A percentile compares a stretch with the other conserved stretches of the same genome.
These are phyloP conservation scores for Diachasma alloeum DNA, from an alignment of 1,140 invertebrate genomes.

Conservation along the genomic window DNA sequence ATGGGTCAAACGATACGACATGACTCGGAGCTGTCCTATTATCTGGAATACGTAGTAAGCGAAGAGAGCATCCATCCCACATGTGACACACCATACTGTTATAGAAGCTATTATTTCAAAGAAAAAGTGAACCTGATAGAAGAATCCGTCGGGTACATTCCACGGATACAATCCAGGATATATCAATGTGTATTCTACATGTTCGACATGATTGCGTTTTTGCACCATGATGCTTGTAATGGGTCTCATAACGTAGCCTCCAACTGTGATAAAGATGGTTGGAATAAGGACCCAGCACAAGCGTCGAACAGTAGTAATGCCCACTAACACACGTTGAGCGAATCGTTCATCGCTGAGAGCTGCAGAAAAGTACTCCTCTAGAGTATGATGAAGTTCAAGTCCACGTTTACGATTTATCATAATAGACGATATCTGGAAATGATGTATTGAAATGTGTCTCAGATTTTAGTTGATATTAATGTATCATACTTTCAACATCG, in stretches of 20 bases:
- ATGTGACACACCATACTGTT: conserved; percentile 21
- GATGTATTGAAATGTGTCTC: not conserved
- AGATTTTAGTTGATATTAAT: not conserved
- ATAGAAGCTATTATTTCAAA: conserved; percentile 17
- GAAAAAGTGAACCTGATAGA: conserved; percentile 27
- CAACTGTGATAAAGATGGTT: not conserved
- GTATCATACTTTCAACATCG: not conserved
- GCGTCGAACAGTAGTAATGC: not conserved
- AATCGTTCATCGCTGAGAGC: not conserved
- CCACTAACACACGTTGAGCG: not conserved
- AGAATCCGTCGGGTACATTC: not conserved
- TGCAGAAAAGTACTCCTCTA: not conserved
- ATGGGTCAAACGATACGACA: conserved; percentile 27
- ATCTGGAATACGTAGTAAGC: conserved; percentile 40
- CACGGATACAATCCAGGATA: conserved; percentile 27
- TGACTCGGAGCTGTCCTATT: conserved; percentile 23
- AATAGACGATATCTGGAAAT: not conserved
- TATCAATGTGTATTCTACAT: conserved; percentile 20
- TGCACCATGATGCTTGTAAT: not conserved
- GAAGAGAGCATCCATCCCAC: conserved; percentile 35
- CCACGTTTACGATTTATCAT: not conserved
- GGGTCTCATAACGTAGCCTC: conserved; percentile 2
- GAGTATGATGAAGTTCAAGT: not conserved
- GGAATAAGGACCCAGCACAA: not conserved
- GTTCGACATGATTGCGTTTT: not conserved